A percentile compares a stretch with the other conserved stretches of the same genome.
Evolutionary conservation across 2,113 vertebrate genomes (phyloP).

Genomic region (Montifringilla adamsi): DNA sequence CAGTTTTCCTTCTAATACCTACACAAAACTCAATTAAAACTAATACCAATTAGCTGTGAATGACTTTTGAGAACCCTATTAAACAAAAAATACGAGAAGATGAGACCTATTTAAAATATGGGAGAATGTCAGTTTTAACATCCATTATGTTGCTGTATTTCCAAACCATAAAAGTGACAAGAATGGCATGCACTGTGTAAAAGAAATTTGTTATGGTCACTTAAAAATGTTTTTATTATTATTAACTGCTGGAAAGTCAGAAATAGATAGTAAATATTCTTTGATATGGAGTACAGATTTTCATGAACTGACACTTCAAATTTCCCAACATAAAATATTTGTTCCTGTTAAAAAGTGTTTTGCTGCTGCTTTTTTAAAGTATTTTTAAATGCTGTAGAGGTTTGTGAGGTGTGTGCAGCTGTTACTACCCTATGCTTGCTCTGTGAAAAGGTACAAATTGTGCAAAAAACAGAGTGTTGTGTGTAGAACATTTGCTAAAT

Average conservation of each 20-base stretch:
- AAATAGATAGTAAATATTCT: neutral
- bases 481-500: neutral
- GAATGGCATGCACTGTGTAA: neutral
- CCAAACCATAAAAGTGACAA: neutral
- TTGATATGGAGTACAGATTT: neutral
- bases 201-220: conserved; percentile 25
- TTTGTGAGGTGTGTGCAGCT: neutral
- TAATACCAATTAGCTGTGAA: neutral
- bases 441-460: neutral
- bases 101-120: conserved; percentile 9
- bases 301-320: neutral
- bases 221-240: conserved; percentile 35
- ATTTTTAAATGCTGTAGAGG: neutral
- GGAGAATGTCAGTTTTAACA: neutral
- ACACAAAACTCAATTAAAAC: neutral
- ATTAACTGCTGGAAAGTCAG: conserved; percentile 9
- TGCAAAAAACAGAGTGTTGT: neutral
- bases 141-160: neutral
- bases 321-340: neutral
- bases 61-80: conserved; percentile 20
- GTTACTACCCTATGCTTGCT: neutral
- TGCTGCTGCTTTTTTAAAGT: neutral
- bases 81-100: conserved; percentile 4
- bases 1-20: neutral
- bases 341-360: neutral